Evolutionary conservation across 2,797 vertebrate species (phyloP).

Genomic region (Threskiornis aethiopicus): DNA sequence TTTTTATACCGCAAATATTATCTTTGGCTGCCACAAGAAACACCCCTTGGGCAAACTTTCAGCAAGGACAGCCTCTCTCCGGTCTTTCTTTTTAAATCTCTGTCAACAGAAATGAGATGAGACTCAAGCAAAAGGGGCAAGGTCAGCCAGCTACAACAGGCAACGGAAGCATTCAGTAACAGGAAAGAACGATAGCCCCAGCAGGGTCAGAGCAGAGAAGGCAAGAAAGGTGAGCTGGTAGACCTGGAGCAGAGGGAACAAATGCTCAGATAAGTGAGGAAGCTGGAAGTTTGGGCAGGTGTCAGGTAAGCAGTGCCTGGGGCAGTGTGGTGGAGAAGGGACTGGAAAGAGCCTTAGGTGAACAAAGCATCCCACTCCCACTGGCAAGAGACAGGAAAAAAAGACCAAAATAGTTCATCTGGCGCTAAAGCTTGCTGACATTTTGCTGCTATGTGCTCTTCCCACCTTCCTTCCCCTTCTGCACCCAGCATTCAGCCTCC

Average conservation of each 20-base stretch:
- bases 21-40: not conserved
- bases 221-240: not conserved
- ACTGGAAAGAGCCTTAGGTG: not conserved
- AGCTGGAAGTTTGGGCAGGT: not conserved
- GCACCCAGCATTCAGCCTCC: not conserved
- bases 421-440: not conserved
- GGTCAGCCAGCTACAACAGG: not conserved
- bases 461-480: not conserved
- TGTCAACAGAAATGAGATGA: not conserved
- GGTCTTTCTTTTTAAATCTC: not conserved
- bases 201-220: not conserved
- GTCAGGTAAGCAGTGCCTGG: too few species aligned
- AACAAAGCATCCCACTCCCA: not conserved
- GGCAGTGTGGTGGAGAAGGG: not conserved
- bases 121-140: not conserved
- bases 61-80: not conserved
- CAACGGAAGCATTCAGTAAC: fast-evolving
- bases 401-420: not conserved
- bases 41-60: not conserved
- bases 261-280: not conserved
- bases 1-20: not conserved
- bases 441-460: not conserved
- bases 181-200: not conserved
- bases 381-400: not conserved
- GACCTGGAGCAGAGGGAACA: not conserved